Percentiles rank a stretch among this genome's conserved stretches.
phyloP scores from a whole-genome alignment of 2,797 vertebrate species.

The Astyanax mexicanus region DNA sequence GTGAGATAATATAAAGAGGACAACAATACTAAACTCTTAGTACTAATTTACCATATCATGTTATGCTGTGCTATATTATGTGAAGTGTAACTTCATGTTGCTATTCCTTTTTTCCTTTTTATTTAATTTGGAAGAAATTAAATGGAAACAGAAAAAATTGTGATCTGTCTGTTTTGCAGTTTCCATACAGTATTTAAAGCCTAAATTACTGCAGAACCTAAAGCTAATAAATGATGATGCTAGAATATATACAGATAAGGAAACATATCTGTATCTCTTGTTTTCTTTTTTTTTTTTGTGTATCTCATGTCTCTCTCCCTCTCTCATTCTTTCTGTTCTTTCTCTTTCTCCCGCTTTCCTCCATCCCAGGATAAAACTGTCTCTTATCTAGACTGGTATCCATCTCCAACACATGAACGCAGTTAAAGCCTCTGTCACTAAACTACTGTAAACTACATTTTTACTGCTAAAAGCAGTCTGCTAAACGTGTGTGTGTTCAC shows the following conservation, averaged over 20 bases:
- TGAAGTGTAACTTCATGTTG: too few species aligned
- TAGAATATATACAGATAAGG: neutral
- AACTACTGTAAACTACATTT: neutral
- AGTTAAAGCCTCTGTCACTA: neutral
- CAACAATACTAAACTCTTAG: too few species aligned
- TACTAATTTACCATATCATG: too few species aligned
- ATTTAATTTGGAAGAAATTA: neutral
- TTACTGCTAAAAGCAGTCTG: neutral
- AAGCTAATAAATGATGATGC: neutral
- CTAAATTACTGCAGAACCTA: neutral
- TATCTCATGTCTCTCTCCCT: neutral
- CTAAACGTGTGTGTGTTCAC: neutral
- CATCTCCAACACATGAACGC: constrained; percentile 33
- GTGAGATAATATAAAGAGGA: too few species aligned
- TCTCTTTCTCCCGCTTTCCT: neutral
- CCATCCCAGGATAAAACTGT: neutral
- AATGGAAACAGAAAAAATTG: too few species aligned
- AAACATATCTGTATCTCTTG: neutral
- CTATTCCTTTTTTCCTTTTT: too few species aligned
- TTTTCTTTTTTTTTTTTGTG: neutral
- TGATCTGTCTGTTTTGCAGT: too few species aligned
- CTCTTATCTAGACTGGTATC: constrained; percentile 12
- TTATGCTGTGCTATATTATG: too few species aligned
- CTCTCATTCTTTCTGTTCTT: neutral
- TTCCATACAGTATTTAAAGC: too few species aligned